phyloP scores from a whole-genome alignment of 1,140 invertebrate genomes.

The Dreissena rostriformis region DNA sequence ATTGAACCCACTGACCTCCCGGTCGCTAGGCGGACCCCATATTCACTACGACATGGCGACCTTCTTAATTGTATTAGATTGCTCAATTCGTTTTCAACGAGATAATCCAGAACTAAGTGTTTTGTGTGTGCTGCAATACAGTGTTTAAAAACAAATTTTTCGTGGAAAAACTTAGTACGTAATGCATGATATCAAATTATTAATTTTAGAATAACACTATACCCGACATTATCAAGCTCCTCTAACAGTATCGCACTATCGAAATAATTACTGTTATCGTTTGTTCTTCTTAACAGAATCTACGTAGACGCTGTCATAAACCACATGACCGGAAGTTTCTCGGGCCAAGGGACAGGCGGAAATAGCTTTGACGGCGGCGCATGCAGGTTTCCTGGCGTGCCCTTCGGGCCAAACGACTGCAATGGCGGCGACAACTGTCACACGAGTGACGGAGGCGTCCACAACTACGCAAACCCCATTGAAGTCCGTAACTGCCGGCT shows the following conservation, averaged over 20 bases:
- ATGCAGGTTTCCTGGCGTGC: slow-evolving; percentile 82
- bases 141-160: no score
- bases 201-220: no score
- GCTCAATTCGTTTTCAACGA: no score
- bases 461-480: slow-evolving; percentile 76
- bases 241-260: not conserved
- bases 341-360: slow-evolving; percentile 79
- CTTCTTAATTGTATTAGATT: no score
- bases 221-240: not conserved
- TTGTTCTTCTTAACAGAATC: slow-evolving; percentile 86
- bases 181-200: no score
- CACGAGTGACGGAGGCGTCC: slow-evolving; percentile 74
- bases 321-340: slow-evolving; percentile 89
- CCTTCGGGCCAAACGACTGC: slow-evolving; percentile 80
- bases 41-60: no score
- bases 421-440: slow-evolving; percentile 77
- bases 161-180: not conserved
- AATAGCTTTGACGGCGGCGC: slow-evolving; percentile 78
- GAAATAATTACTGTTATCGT: not conserved
- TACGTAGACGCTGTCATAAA: slow-evolving; percentile 94
- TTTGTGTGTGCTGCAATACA: no score
- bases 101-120: no score
- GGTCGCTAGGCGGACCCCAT: no score
- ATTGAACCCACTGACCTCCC: no score
- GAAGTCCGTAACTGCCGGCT: slow-evolving; percentile 88